These are phyloP conservation scores for Volucella zonaria DNA, from an alignment of 2,888 invertebrate genomes.

Conservation along the genomic window DNA sequence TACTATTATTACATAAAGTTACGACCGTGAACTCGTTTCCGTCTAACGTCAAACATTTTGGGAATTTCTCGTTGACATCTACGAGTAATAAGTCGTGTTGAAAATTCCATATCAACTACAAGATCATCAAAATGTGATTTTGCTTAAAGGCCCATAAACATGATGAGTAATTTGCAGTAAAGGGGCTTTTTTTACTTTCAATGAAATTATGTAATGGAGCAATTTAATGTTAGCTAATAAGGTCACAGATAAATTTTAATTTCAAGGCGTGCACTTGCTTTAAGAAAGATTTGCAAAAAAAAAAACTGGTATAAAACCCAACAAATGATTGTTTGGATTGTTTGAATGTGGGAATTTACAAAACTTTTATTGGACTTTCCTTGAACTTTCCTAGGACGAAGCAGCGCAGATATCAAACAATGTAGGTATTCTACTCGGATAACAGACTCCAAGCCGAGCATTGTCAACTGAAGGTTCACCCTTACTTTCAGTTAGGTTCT, in stretches of 20 bases:
- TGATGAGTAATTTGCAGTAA: conserved; percentile 16
- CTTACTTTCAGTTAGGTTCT: too few species aligned
- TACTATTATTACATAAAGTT: conserved; percentile 13
- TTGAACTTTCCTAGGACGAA: too few species aligned
- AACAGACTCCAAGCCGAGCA: too few species aligned
- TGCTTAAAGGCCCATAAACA: not conserved
- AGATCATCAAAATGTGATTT: conserved; percentile 4
- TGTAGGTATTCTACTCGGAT: too few species aligned
- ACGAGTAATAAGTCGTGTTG: not conserved
- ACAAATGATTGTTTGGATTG: too few species aligned
- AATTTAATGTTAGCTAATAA: not conserved
- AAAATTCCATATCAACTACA: not conserved
- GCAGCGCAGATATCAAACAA: too few species aligned
- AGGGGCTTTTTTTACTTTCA: not conserved
- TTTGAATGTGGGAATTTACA: too few species aligned
- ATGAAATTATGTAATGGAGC: conserved; percentile 1
- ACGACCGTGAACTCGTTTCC: conserved; percentile 44
- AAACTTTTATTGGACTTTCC: too few species aligned
- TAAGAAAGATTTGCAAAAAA: too few species aligned
- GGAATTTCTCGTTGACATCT: not conserved
- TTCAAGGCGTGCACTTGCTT: not conserved
- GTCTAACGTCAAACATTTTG: conserved; percentile 7
- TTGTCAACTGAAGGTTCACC: too few species aligned
- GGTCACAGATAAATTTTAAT: conserved; percentile 18
- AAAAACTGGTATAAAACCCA: too few species aligned